Evolutionary conservation across 1,140 invertebrate genomes (phyloP), one percentile per base, ranked within the genome.

Genomic region (Hylaeus volcanicus): DNA sequence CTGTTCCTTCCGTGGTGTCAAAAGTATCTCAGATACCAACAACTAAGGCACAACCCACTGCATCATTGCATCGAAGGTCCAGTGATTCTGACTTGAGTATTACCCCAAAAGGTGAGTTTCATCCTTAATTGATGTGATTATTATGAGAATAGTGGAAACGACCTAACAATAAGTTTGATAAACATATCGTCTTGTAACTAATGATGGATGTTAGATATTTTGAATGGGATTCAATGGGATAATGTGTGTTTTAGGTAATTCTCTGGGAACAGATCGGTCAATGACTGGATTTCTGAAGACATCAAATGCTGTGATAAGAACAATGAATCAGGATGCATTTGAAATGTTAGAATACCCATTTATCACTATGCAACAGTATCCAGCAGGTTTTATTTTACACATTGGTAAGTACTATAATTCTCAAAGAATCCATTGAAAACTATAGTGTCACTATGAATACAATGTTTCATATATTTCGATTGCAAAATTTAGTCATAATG

Each of bases 281-380:
- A 89, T 90, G 81, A 86, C 90, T 71, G 86, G 93, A 76, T 86
- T 90, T 15, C 26, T 93, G 79, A 92, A 90, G 82, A 89, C 92
- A 37, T 88, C 92, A 3, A 88, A 94, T 6, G 94, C 94, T 81
- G 92, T 95, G 82, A 90, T 95, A 76, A 92, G 95, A 68, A 94
- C 95, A 1, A 95, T 96, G 94, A 95, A 96, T 91, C 95, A 95
- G 83, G 96, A 96, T 74, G 95, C 95, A 69, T 92, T 97, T 83
- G 97, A 98, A 86, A 96, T 98, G 95, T 91, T 98, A 86, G 98
- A 99, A 91, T 99, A 98, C 93, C 98, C 98, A 0, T 99, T 99
- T 90, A 95, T 99, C 15, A 99, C 98, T 0, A 97, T 99, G 95
- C 95, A 96, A 2, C 96, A 97, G 86, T 98, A 98, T 92, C 98